Percentiles rank a stretch among this genome's conserved stretches.
Conservation (phyloP, 2,888 invertebrate genomes). For the Polyommatus icarus region DNA sequence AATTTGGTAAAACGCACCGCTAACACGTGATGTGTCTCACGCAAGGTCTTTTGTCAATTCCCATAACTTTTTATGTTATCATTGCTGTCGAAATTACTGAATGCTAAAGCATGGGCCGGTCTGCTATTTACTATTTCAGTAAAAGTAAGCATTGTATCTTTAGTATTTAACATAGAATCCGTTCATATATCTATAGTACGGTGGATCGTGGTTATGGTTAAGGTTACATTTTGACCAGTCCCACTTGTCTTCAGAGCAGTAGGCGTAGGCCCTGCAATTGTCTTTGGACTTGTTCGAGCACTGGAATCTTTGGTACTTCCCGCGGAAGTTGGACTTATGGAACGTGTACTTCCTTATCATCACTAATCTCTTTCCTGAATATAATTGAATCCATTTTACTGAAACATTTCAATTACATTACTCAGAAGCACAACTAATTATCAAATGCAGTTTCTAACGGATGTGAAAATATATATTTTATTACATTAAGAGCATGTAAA, state of each 20-base stretch:
- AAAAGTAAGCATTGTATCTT: not conserved
- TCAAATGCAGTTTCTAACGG: not conserved
- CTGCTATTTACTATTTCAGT: too few species aligned
- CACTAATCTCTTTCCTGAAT: conserved; percentile 38
- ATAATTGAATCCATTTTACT: conserved; percentile 6
- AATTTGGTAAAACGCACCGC: too few species aligned
- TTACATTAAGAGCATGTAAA: not conserved
- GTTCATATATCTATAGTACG: conserved; percentile 34
- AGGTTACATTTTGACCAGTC: conserved; percentile 23
- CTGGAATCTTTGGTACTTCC: conserved; percentile 33
- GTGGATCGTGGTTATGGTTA: conserved; percentile 36
- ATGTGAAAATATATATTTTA: not conserved
- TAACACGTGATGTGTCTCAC: too few species aligned
- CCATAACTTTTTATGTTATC: too few species aligned
- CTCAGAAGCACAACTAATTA: not conserved
- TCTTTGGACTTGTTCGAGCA: conserved; percentile 38
- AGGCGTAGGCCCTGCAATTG: conserved; percentile 38
- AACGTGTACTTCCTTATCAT: conserved; percentile 39
- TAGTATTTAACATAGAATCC: conserved; percentile 36
- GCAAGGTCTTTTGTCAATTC: too few species aligned
- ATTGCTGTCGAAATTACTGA: too few species aligned
- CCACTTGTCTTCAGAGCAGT: conserved; percentile 33
- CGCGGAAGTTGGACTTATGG: conserved; percentile 35
- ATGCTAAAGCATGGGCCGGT: too few species aligned
- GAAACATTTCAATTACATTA: not conserved